These are phyloP conservation scores for Bolinopsis microptera DNA, from an alignment of 37 sponge, comb jelly and placozoan genomes.

Conservation along the genomic window DNA sequence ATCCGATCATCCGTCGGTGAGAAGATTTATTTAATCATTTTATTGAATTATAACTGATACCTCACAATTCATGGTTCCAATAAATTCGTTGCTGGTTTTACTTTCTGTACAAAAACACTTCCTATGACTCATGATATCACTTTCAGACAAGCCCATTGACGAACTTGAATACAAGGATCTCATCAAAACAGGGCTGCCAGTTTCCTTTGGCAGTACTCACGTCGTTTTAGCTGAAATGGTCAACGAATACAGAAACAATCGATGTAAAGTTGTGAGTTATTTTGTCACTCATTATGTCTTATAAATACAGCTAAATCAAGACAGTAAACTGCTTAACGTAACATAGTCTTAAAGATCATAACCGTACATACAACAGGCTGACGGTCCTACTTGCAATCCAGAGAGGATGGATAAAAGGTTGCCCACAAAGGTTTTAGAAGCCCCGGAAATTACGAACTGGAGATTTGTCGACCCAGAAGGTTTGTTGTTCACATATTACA, in stretches of 20 bases:
- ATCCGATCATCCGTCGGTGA: conserved; percentile 2
- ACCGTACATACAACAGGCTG: too few relatives aligned
- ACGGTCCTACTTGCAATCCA: not conserved
- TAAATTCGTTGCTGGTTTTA: too few relatives aligned
- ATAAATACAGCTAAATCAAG: too few relatives aligned
- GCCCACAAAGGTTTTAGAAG: not conserved
- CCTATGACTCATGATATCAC: too few relatives aligned
- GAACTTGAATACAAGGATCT: not conserved
- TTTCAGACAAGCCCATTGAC: conserved; percentile 43
- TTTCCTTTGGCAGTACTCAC: conserved; percentile 33
- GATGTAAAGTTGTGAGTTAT: conserved; percentile 14
- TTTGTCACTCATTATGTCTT: not conserved
- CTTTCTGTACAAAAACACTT: too few relatives aligned
- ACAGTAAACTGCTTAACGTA: too few relatives aligned
- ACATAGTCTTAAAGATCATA: too few relatives aligned
- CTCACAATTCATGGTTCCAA: too few relatives aligned
- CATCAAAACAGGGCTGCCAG: conserved; percentile 38
- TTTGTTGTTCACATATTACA: not conserved
- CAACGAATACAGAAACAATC: not conserved
- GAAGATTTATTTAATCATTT: not conserved
- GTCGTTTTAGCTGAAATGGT: conserved; percentile 32
- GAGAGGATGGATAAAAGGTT: not conserved
- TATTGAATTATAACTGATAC: too few relatives aligned
- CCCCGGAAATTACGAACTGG: not conserved
- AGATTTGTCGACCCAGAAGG: conserved; percentile 4